These are phyloP conservation scores for Triplophysa siluroides DNA, from an alignment of 2,113 vertebrate genomes.

Conservation along the genomic window DNA sequence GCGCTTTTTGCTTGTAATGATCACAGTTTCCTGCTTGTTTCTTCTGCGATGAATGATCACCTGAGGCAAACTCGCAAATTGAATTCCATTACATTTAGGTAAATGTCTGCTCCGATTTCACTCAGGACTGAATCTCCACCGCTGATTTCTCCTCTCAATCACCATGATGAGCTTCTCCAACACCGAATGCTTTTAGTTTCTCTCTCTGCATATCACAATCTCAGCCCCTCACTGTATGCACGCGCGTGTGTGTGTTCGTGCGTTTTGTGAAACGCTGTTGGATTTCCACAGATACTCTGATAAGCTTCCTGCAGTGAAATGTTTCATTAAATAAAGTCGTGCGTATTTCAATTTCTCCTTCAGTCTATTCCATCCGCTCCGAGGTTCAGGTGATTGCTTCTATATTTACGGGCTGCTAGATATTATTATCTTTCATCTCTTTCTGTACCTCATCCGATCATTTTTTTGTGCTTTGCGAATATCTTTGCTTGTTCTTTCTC, in stretches of 20 bases:
- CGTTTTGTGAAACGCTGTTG: background rate
- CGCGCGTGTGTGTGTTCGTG: background rate
- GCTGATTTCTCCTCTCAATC: slow-evolving; percentile 40
- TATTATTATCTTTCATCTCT: slow-evolving; percentile 31
- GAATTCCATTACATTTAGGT: slow-evolving; percentile 32
- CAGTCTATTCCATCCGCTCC: slow-evolving; percentile 13
- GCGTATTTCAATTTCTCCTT: background rate
- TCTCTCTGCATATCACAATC: slow-evolving; percentile 36
- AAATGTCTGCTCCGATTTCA: slow-evolving; percentile 33
- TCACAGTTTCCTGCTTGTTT: background rate
- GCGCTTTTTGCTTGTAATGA: background rate
- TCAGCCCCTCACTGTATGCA: slow-evolving; percentile 31
- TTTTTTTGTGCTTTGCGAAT: slow-evolving; percentile 17
- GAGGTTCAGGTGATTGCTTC: slow-evolving; percentile 41
- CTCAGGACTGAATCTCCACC: slow-evolving; percentile 13
- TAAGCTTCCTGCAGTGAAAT: slow-evolving; percentile 46
- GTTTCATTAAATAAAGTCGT: slow-evolving; percentile 55
- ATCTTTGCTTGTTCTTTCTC: slow-evolving; percentile 8
- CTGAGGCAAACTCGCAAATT: slow-evolving; percentile 39
- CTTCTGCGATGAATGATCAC: slow-evolving; percentile 35
- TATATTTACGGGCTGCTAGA: slow-evolving; percentile 42
- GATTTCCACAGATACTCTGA: slow-evolving; percentile 39
- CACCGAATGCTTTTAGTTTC: slow-evolving; percentile 36
- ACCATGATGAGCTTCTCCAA: slow-evolving; percentile 29
- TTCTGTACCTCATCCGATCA: slow-evolving; percentile 13